Percentiles rank a stretch among this genome's conserved stretches.
These are phyloP conservation scores for Lagopus leucura DNA, from an alignment of 2,113 vertebrate genomes.

Conservation along the genomic window DNA sequence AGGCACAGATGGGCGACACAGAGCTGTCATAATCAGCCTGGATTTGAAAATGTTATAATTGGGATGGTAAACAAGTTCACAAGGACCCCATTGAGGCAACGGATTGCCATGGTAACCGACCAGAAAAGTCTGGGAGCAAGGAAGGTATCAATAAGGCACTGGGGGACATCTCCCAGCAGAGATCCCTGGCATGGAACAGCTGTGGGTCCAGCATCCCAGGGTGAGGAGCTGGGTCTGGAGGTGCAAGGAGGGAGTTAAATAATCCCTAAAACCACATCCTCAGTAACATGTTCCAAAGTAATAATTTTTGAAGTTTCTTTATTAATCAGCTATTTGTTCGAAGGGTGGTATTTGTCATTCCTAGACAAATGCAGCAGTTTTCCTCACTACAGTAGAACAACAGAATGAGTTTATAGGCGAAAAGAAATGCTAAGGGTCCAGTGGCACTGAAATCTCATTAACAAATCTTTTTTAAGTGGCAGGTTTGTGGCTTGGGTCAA, in stretches of 20 bases:
- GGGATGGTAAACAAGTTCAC: conserved; percentile 74
- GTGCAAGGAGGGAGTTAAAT: not conserved
- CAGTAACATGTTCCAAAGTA: not conserved
- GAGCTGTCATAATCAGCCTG: conserved; percentile 63
- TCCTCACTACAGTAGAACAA: not conserved
- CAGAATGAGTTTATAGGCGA: conserved; percentile 58
- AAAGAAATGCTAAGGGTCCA: conserved; percentile 35
- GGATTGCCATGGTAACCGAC: conserved; percentile 70
- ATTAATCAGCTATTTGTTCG: not conserved
- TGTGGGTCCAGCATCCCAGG: not conserved
- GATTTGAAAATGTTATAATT: conserved; percentile 51
- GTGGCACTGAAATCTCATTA: conserved; percentile 18
- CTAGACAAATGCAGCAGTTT: not conserved
- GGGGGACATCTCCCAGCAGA: not conserved
- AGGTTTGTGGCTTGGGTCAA: not conserved
- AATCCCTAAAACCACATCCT: too few species aligned
- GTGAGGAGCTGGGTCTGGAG: not conserved
- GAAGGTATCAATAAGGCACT: not conserved
- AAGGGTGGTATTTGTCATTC: not conserved
- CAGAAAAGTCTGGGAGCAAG: conserved; percentile 56
- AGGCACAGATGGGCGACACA: conserved; percentile 68
- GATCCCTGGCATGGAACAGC: not conserved
- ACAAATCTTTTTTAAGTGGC: conserved; percentile 62
- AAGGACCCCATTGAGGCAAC: conserved; percentile 62
- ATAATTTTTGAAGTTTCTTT: not conserved